Percentiles rank a stretch among this genome's conserved stretches.
Evolutionary conservation across 2,797 vertebrate genomes (phyloP).

Genomic region (Triplophysa yarkandensis): DNA sequence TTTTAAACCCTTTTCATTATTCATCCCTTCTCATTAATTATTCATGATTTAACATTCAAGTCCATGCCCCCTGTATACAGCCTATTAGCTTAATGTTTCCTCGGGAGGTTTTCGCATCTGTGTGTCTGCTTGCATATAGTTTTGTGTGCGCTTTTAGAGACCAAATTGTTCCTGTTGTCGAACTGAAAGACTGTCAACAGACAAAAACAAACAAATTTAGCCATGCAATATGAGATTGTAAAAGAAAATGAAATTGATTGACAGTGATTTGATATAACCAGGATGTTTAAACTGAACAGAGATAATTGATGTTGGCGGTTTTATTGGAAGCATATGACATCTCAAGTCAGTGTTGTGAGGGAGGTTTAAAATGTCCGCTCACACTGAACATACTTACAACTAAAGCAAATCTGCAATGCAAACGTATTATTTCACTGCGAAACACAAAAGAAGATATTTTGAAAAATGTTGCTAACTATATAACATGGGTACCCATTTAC

Average conservation of each 20-base stretch:
- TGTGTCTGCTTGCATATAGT: neutral
- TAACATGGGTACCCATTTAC: too few relatives aligned
- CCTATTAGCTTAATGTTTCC: constrained; percentile 28
- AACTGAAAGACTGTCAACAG: neutral
- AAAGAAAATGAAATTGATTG: neutral
- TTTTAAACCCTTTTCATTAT: constrained; percentile 54
- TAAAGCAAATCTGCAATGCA: too few relatives aligned
- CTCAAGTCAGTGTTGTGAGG: neutral
- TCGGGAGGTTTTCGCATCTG: neutral
- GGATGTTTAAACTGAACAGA: constrained; percentile 9
- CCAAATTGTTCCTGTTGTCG: neutral
- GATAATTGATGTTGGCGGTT: neutral
- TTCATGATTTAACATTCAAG: constrained; percentile 49
- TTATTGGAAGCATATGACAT: constrained; percentile 16
- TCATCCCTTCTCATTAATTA: constrained; percentile 53
- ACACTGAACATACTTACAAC: too few relatives aligned
- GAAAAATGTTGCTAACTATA: too few relatives aligned
- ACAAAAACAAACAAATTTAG: neutral
- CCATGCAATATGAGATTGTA: constrained; percentile 5
- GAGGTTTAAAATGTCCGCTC: too few relatives aligned
- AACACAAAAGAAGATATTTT: too few relatives aligned
- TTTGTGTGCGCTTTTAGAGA: neutral
- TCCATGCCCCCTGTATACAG: constrained; percentile 42
- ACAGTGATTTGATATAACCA: constrained; percentile 6
- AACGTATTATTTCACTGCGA: too few relatives aligned